Percentiles rank a stretch among this genome's conserved stretches.
Evolutionary conservation across 2,888 invertebrate species (phyloP).

Genomic region (Corythucha ciliata): DNA sequence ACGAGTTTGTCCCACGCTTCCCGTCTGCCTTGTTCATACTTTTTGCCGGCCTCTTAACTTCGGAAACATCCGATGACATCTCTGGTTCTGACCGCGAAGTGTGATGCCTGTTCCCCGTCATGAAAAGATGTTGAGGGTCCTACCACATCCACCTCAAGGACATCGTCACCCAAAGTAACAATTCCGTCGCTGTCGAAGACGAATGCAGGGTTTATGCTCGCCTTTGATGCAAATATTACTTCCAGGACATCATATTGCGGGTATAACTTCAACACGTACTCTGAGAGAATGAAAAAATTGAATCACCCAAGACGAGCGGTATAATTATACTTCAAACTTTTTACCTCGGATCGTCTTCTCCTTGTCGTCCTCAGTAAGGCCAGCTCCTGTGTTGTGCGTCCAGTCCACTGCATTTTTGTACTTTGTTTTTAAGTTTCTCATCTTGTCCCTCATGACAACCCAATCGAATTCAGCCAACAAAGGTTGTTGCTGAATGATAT

Average conservation of each 20-base stretch:
- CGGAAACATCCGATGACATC: too few species aligned
- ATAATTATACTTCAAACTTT: too few species aligned
- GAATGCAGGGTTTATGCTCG: too few species aligned
- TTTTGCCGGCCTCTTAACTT: too few species aligned
- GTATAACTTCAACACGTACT: conserved; percentile 3
- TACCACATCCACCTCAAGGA: too few species aligned
- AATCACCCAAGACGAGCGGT: background rate
- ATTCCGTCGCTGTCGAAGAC: too few species aligned
- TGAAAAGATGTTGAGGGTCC: too few species aligned
- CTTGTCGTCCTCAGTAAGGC: too few species aligned
- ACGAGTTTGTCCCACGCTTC: too few species aligned
- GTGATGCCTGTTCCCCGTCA: too few species aligned
- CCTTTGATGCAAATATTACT: conserved; percentile 1
- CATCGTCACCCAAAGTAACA: background rate
- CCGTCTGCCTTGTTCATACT: too few species aligned
- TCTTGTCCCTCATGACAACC: conserved; percentile 10
- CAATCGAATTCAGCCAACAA: background rate
- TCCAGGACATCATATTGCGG: conserved; percentile 6
- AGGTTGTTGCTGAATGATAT: background rate
- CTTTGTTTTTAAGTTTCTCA: conserved; percentile 1
- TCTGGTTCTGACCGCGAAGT: too few species aligned
- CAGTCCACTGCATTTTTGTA: conserved; percentile 5
- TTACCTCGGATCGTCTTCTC: conserved; percentile 1
- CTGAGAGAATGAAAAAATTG: background rate
- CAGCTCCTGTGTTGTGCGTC: background rate